Evolutionary conservation across 2,113 vertebrate species (phyloP).

Genomic region (Synodontis membranacea): DNA sequence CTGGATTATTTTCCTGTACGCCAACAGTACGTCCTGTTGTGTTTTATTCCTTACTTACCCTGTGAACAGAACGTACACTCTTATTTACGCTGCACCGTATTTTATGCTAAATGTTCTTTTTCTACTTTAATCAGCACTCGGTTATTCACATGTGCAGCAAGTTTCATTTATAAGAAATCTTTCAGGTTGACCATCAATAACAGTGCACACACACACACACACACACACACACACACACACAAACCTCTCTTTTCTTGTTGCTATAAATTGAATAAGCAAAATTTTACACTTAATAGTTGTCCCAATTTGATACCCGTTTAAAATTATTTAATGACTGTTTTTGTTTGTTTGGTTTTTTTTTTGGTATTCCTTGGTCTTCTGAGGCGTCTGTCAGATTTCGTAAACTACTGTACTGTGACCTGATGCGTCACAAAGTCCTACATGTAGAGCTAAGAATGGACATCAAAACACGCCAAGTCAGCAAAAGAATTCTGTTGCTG

Average conservation of each 20-base stretch:
- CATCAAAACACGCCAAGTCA: background rate
- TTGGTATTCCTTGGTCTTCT: too few relatives aligned
- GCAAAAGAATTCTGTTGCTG: background rate
- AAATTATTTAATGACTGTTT: background rate
- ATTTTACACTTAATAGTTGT: too few relatives aligned
- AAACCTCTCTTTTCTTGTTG: background rate
- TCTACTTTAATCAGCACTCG: too few relatives aligned
- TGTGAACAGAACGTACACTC: background rate
- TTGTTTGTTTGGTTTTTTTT: too few relatives aligned
- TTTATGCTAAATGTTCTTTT: background rate
- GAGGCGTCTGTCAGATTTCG: too few relatives aligned
- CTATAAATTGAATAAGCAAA: background rate
- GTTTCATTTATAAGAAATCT: background rate
- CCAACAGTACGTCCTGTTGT: background rate
- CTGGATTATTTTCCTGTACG: background rate
- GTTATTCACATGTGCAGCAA: background rate
- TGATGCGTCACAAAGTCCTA: background rate
- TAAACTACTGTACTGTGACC: background rate
- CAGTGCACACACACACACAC: background rate
- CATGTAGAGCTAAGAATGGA: background rate
- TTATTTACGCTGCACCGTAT: background rate
- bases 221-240: background rate
- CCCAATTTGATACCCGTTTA: background rate
- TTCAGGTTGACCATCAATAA: background rate
- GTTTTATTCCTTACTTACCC: background rate